Evolutionary conservation across 2,888 invertebrate species (phyloP), one percentile per base, ranked within the genome.

Genomic region (Archaeoteleia sp.): DNA sequence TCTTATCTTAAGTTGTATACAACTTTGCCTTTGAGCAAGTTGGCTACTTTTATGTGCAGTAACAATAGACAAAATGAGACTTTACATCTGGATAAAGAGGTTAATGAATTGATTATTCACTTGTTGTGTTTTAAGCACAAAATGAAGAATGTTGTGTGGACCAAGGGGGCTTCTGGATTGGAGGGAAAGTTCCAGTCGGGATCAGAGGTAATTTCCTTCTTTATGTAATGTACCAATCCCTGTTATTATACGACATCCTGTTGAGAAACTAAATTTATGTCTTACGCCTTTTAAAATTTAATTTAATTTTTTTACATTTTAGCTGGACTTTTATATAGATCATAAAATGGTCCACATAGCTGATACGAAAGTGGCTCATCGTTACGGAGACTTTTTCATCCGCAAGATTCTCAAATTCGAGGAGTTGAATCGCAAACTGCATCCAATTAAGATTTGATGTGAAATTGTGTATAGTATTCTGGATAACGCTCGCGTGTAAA

Each of bases 311-410:
- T n/a, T n/a, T n/a, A n/a, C n/a, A n/a, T n/a, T n/a, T n/a, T n/a
- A n/a, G 94, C 89, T 99, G 87, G 99, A 99, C 85, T 99, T 99
- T 87, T 99, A 97, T 87, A 98, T 99, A 77, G 98, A 99, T 86
- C 95, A 96, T 85, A 95, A 97, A 80, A 99, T 99, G 98, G 96
- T 99, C 80, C 97, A 98, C 86, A 98, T 99, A 83, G 99, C 99
- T 6, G 99, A 99, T 84, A 99, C 99, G 0, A 99, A 98, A 85
- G 98, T 98, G 57, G 96, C 97, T 1, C 94, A 97, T 81, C 92
- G 97, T 71, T 98, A 98, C 83, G 98, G 98, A 12, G 99, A 99
- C 83, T 99, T 97, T 89, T 99, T 99, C 87, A 97, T 99, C 78
- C 91, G 98, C 60, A 98, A 99, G 86, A 96, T 99, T 71, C 90